Percentiles rank a stretch among this genome's conserved stretches.
Conservation (phyloP, 2,797 vertebrate genomes). For the Sebastes paucispinis region DNA sequence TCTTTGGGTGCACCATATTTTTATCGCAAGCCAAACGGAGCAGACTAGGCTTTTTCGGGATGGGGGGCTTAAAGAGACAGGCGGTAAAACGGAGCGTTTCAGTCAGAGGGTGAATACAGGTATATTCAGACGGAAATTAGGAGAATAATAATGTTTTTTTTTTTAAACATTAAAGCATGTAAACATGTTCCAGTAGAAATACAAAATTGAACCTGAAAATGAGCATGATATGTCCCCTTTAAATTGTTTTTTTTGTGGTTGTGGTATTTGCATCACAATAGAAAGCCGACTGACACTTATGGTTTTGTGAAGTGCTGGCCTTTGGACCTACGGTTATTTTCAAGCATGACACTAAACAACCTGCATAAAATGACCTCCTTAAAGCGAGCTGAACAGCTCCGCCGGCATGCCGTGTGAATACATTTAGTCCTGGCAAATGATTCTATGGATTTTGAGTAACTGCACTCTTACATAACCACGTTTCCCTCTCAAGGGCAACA, state of each 20-base stretch:
- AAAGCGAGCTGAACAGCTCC: background rate
- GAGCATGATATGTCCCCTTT: no score
- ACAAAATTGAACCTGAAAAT: no score
- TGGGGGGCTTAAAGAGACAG: no score
- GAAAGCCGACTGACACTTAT: conserved; percentile 18
- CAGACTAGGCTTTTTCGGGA: no score
- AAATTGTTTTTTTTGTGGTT: background rate
- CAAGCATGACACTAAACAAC: background rate
- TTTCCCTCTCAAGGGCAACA: conserved; percentile 49
- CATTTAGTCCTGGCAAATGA: conserved; percentile 40
- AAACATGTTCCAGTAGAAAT: no score
- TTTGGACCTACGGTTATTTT: background rate
- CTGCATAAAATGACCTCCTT: background rate
- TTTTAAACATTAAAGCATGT: no score
- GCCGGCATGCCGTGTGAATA: conserved; percentile 12
- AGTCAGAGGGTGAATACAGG: no score
- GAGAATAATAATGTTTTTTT: no score
- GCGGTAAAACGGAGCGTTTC: no score
- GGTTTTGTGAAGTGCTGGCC: conserved; percentile 15
- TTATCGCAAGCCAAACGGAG: no score
- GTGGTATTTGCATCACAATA: background rate
- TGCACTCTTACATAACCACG: conserved; percentile 44
- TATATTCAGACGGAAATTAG: no score
- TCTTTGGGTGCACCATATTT: no score
- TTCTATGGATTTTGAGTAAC: conserved; percentile 58